phyloP scores from a whole-genome alignment of 1,140 invertebrate genomes.

The Metopolophium dirhodum region DNA sequence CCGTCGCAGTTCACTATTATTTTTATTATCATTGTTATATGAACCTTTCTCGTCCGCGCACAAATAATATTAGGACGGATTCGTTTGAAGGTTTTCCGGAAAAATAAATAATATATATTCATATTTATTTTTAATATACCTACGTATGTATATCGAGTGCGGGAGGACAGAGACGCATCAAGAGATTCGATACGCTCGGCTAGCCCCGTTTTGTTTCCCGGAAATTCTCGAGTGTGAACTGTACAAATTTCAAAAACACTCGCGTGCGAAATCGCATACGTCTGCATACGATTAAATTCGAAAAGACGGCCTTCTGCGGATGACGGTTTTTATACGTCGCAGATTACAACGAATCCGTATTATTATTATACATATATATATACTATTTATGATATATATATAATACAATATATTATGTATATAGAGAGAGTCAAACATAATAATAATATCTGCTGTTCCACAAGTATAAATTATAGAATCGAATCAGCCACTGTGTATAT shows the following conservation, averaged over 20 bases:
- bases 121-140: background rate
- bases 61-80: background rate
- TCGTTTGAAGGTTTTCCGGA: background rate
- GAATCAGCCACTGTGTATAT: background rate
- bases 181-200: background rate
- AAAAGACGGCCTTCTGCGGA: slow-evolving; percentile 24
- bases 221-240: slow-evolving; percentile 20
- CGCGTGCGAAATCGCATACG: background rate
- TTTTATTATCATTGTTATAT: background rate
- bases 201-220: slow-evolving; percentile 31
- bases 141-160: background rate
- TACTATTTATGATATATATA: background rate
- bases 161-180: background rate
- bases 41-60: background rate
- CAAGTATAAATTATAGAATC: background rate
- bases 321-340: slow-evolving; percentile 32
- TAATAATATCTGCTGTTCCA: background rate
- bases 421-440: background rate
- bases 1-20: background rate
- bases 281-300: slow-evolving; percentile 27
- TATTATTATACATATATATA: background rate
- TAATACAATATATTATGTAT: too few relatives aligned
- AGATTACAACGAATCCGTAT: background rate
- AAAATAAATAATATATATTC: slow-evolving; percentile 7
- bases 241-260: slow-evolving; percentile 41